These are phyloP conservation scores for Abrostola tripartita DNA, from an alignment of 2,888 invertebrate species.

Conservation along the genomic window DNA sequence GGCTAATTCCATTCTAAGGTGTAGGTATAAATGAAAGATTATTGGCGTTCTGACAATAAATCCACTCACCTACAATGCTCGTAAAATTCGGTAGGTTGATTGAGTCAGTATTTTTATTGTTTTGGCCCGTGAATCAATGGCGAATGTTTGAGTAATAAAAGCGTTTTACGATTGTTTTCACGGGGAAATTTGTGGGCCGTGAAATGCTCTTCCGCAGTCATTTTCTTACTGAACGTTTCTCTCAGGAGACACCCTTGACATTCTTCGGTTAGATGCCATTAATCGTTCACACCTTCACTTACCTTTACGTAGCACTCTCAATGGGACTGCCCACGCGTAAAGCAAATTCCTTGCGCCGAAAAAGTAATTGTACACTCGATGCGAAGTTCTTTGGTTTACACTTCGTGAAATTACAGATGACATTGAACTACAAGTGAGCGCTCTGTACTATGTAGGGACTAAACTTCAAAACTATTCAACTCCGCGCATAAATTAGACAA, in stretches of 20 bases:
- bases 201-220: slow-evolving; percentile 81
- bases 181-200: slow-evolving; percentile 86
- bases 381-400: slow-evolving; percentile 26
- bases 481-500: slow-evolving; percentile 48
- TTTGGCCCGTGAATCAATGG: slow-evolving; percentile 86
- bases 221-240: slow-evolving; percentile 78
- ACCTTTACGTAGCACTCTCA: slow-evolving; percentile 35
- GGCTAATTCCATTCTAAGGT: slow-evolving; percentile 63
- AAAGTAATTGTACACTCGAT: slow-evolving; percentile 35
- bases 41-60: slow-evolving; percentile 80
- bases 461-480: slow-evolving; percentile 47
- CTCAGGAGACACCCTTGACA: slow-evolving; percentile 72
- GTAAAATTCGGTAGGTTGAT: slow-evolving; percentile 86
- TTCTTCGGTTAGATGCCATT: slow-evolving; percentile 70
- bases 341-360: slow-evolving; percentile 36
- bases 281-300: slow-evolving; percentile 56
- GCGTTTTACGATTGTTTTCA: slow-evolving; percentile 87
- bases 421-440: slow-evolving; percentile 45
- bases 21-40: slow-evolving; percentile 83
- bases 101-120: slow-evolving; percentile 88
- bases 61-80: slow-evolving; percentile 82
- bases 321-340: slow-evolving; percentile 35
- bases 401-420: slow-evolving; percentile 43
- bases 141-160: slow-evolving; percentile 87
- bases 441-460: slow-evolving; percentile 44